phyloP scores from a whole-genome alignment of 2,888 invertebrate genomes.

The Tiliacea aurago region DNA sequence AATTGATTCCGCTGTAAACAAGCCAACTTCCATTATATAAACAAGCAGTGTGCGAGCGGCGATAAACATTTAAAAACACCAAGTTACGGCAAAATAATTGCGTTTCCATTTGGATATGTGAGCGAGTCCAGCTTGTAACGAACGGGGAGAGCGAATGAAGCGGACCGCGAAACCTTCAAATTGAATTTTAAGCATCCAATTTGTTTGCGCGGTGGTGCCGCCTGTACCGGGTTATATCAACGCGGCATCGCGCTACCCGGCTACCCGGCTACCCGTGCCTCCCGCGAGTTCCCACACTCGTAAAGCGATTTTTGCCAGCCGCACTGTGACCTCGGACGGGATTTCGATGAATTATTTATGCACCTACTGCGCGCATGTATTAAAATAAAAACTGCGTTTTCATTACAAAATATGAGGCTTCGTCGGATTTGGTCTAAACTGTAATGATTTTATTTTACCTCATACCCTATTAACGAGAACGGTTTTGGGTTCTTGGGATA shows the following conservation, averaged over 20 bases:
- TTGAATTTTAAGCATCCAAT: constrained; percentile 91
- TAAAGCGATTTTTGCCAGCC: constrained; percentile 85
- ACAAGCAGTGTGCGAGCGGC: constrained; percentile 62
- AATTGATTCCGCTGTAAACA: constrained; percentile 67
- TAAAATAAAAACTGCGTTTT: constrained; percentile 49
- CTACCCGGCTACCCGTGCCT: constrained; percentile 56
- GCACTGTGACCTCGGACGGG: constrained; percentile 74
- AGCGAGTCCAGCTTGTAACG: constrained; percentile 85
- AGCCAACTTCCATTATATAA: constrained; percentile 65
- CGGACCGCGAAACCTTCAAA: constrained; percentile 90
- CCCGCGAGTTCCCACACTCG: constrained; percentile 79
- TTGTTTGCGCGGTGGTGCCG: constrained; percentile 86
- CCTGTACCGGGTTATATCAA: constrained; percentile 76
- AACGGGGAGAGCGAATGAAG: constrained; percentile 87
- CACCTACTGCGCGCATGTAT: constrained; percentile 57
- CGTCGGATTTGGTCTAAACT: constrained; percentile 21
- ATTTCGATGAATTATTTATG: constrained; percentile 84
- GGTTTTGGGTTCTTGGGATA: constrained; percentile 30
- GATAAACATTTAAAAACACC: constrained; percentile 79
- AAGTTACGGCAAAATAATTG: constrained; percentile 85
- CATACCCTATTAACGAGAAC: constrained; percentile 5
- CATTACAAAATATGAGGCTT: constrained; percentile 43
- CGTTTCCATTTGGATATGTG: constrained; percentile 84
- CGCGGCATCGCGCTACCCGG: constrained; percentile 67
- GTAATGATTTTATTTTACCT: constrained; percentile 10